Evolutionary conservation across 2,888 invertebrate genomes (phyloP).

Genomic region (Ochlodes sylvanus): DNA sequence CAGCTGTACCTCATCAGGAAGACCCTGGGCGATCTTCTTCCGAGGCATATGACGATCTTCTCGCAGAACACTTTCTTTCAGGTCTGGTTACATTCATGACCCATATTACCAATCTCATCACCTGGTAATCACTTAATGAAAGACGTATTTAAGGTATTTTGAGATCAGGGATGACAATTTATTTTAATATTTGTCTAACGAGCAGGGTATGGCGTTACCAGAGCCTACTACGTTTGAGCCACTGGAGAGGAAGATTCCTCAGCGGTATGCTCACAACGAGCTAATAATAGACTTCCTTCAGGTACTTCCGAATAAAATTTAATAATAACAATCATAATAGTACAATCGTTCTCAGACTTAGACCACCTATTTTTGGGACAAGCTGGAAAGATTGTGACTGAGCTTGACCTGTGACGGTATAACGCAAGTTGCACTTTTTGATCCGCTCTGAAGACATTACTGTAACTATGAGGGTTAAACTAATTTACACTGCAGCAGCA

Average conservation of each 20-base stretch:
- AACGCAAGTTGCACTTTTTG: too few species aligned
- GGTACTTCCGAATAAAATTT: slow-evolving; percentile 84
- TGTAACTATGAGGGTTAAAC: too few species aligned
- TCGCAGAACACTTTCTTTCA: slow-evolving; percentile 96
- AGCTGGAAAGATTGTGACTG: too few species aligned
- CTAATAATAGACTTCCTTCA: slow-evolving; percentile 93
- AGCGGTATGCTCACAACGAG: slow-evolving; percentile 87
- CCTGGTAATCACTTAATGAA: too few species aligned
- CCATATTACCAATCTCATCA: too few species aligned
- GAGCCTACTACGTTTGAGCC: slow-evolving; percentile 94
- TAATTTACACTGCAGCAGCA: background rate
- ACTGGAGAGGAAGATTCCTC: slow-evolving; percentile 94
- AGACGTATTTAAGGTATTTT: too few species aligned
- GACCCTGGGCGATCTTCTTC: slow-evolving; percentile 96
- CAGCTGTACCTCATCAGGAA: slow-evolving; percentile 98
- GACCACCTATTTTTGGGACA: too few species aligned
- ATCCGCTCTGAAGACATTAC: too few species aligned
- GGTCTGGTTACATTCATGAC: slow-evolving; percentile 53
- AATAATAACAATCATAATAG: too few species aligned
- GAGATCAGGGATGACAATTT: background rate
- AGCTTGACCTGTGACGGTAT: too few species aligned
- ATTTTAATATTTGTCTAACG: background rate
- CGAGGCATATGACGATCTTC: slow-evolving; percentile 98
- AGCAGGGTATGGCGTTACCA: slow-evolving; percentile 95
- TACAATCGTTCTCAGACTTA: too few species aligned